Evolutionary conservation across 2,797 vertebrate genomes (phyloP), one percentile per base, ranked within the genome.

Genomic region (Sebastes oblongus): DNA sequence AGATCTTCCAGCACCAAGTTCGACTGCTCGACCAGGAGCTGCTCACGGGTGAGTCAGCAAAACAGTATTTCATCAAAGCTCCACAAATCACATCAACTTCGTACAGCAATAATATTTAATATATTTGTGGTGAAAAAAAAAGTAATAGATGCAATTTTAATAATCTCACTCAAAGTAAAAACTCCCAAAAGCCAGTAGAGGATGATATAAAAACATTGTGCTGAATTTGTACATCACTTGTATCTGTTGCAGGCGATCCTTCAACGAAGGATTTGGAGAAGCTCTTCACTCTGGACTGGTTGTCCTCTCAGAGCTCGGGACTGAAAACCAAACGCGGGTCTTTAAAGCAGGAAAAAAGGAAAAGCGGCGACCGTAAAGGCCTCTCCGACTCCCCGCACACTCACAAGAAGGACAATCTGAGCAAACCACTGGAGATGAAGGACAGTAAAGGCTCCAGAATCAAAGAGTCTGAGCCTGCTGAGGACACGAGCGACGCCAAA

Each of bases 1-100:
- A 99, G 95, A 98, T 99, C 92, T 97, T 99, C 94, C 97, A 96
- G 90, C 96, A 96, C 81, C 98, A 97, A 60, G 82, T 96, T 79
- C 95, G 95, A 75, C 95, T 98, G 83, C 52, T 98, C 68, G 97
- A 99, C 91, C 96, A 97, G 69, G 96, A 97, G 86, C 94, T 94
- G 87, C 92, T 96, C 91, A 94, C 95, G 81, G 98, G 98, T 99
- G 93, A 92, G 95, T 87, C 68, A 0, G 1, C 25, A 2, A 4
- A 2, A 27, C 20, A 16, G 0, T 0, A 55, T 59, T 4, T 50
- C 25, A 65, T 24, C 30, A 30, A 30, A 30, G 25, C 25, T 12
- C 25, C 25, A 52, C 42, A n/a, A 20, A 66, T 16, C 39, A 16
- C 14, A 46, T 61, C 10, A 34, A 13, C 20, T n/a, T 62, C 20